Base-by-base conservation (phyloP, 2,888 invertebrate genomes). In the Nomada ruficornis region DNA sequence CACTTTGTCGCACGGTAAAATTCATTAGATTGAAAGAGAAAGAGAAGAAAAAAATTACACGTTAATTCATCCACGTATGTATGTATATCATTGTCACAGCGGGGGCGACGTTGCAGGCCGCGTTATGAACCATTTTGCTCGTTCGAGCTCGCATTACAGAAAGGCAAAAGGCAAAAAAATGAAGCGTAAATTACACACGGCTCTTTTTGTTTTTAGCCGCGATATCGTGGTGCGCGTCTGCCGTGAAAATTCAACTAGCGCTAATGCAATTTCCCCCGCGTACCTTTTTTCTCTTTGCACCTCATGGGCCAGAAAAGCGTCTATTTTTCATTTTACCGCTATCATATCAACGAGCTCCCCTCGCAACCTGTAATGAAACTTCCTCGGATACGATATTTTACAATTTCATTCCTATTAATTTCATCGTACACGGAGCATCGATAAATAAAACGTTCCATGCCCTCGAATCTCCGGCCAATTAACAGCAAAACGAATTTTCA, bases 201-300 rank as follows among this genome's bases (percentile, higher is more conserved):
- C 10, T 23, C 36, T 36, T 36, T 7, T 36, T 36, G 36, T 73
- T 78, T 74, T 60, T 55, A 42, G 64, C 62, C 55, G 63, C 44
- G 50, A 57, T 65, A 11, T 68, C 18, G 29, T 13, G 29, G 50
- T 3, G 65, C 15, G 69, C 29, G 78, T 63, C 73, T 69, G 68
- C 59, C 69, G 64, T 55, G 60, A 23, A 81, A 81, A 80, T 81
- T 81, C 54, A 74, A 80, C 80, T 67, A 75, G 65, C 69, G 75
- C 13, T 69, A 80, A 80, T 62, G 74, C 42, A 71, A 82, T 82
- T 80, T 65, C 52, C 74, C 13, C 18, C 55, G 52, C 11, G 44
- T 47, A 60, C 60, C 26, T 74, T 80, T 81, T 82, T 70, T 7
- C 36, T 7, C 7, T 36, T 36, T 36, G 7, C 1, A n/a, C 65